Base-by-base conservation (phyloP, 2,113 vertebrate genomes). In the Antigone vipio region DNA sequence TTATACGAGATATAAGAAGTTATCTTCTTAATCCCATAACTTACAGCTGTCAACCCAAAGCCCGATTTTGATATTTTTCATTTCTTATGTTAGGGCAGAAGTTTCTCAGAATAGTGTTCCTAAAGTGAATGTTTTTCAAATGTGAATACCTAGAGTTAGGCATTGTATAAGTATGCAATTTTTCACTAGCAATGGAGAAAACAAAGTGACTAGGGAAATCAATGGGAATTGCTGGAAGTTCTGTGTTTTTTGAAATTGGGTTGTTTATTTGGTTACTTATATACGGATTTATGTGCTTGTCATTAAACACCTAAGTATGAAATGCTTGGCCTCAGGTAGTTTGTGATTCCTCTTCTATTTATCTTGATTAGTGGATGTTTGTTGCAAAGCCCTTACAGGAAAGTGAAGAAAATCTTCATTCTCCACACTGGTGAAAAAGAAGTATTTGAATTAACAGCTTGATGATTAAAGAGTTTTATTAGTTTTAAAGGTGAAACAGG, bases 381-480 rank as follows among this genome's bases (percentile, higher is more conserved):
- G 83, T 68, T 94, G 76, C 74, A 91, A 89, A 89, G 91, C 21
- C 66, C 53, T 97, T 76, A 34, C 42, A 95, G 66, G 42, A 91
- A 64, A 91, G 42, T 6, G 44, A 94, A 88, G 83, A 96, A 96
- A 80, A 87, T 56, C 68, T 93, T 94, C 47, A 42, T 71, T 89
- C 35, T 91, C 64, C 45, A 63, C 71, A 82, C 63, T 73, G 76
- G 42, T 55, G 69, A 92, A 94, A 96, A 96, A 93, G 64, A 93
- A 96, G 89, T 91, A 97, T 96, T 96, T 93, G 93, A 96, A 95
- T 96, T 95, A 97, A 92, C 76, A 79, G 78, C 85, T 82, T 93
- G 32, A 29, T 95, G 94, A 97, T 97, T 97, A 94, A 98, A 94
- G 97, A 95, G 68, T 89, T 97, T 94, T 84, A 85, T 82, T 91